These are phyloP conservation scores for Mus pahari DNA, from an alignment of 2,113 vertebrate genomes.

Conservation along the genomic window DNA sequence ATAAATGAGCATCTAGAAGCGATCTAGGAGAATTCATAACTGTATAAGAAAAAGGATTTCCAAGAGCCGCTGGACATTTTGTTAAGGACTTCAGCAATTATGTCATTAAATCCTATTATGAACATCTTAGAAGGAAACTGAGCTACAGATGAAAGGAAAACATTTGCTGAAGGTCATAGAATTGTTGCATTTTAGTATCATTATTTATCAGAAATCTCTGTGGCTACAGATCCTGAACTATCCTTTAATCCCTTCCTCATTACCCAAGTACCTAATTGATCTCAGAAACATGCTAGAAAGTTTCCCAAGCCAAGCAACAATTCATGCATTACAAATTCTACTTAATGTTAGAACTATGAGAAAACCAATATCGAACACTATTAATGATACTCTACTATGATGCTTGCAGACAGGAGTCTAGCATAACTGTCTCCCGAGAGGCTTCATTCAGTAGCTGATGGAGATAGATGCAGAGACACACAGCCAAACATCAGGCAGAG, in stretches of 20 bases:
- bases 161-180: background rate
- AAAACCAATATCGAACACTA: too few species aligned
- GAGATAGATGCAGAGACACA: too few species aligned
- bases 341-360: conserved; percentile 9
- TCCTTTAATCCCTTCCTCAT: background rate
- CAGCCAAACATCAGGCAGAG: too few species aligned
- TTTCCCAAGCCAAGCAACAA: background rate
- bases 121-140: background rate
- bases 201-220: background rate
- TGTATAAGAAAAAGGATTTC: background rate
- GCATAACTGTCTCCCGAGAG: too few species aligned
- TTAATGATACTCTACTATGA: too few species aligned
- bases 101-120: conserved; percentile 24
- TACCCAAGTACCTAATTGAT: background rate
- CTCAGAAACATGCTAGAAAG: background rate
- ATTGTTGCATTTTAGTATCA: background rate
- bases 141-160: conserved; percentile 34
- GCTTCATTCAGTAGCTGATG: too few species aligned
- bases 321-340: conserved; percentile 13
- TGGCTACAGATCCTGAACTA: background rate
- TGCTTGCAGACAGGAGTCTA: too few species aligned
- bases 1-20: background rate
- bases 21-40: conserved; percentile 7
- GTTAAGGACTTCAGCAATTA: background rate
- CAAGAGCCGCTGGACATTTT: background rate